A percentile compares a stretch with the other conserved stretches of the same genome.
Evolutionary conservation across 2,888 invertebrate species (phyloP).

Genomic region (Lepidochitona cinerea): DNA sequence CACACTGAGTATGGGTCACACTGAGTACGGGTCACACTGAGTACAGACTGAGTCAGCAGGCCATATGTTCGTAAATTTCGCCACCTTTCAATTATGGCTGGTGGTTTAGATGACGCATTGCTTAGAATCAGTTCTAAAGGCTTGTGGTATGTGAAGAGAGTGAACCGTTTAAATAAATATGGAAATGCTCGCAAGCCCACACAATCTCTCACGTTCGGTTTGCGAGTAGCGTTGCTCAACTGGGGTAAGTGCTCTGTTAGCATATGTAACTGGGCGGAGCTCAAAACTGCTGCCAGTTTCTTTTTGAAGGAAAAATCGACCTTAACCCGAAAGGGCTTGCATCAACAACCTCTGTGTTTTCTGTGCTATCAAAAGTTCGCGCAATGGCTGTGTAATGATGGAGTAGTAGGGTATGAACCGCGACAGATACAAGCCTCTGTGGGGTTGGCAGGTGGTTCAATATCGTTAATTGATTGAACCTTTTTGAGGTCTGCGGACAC

Average conservation of each 20-base stretch:
- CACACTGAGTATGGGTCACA: too few species aligned
- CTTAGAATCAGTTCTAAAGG: constrained; percentile 8
- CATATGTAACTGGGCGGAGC: neutral
- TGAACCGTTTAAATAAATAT: constrained; percentile 19
- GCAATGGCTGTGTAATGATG: too few species aligned
- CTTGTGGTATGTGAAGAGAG: constrained; percentile 14
- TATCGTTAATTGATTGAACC: too few species aligned
- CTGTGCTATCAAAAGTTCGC: too few species aligned
- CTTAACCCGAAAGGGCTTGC: neutral
- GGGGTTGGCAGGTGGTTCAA: too few species aligned
- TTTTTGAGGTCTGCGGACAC: too few species aligned
- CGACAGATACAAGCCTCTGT: too few species aligned
- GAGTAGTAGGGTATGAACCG: too few species aligned
- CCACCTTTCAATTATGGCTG: neutral
- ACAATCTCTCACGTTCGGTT: constrained; percentile 12
- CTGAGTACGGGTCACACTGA: too few species aligned
- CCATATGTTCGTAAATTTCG: too few species aligned
- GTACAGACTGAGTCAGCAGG: too few species aligned
- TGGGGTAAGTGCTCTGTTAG: neutral
- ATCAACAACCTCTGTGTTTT: too few species aligned
- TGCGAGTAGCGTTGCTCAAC: neutral
- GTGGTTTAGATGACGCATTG: neutral
- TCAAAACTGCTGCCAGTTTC: neutral
- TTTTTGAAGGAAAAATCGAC: neutral
- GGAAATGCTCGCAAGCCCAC: constrained; percentile 19